These are phyloP conservation scores for Agrochola lychnidis DNA, from an alignment of 2,888 invertebrate genomes.

Conservation along the genomic window DNA sequence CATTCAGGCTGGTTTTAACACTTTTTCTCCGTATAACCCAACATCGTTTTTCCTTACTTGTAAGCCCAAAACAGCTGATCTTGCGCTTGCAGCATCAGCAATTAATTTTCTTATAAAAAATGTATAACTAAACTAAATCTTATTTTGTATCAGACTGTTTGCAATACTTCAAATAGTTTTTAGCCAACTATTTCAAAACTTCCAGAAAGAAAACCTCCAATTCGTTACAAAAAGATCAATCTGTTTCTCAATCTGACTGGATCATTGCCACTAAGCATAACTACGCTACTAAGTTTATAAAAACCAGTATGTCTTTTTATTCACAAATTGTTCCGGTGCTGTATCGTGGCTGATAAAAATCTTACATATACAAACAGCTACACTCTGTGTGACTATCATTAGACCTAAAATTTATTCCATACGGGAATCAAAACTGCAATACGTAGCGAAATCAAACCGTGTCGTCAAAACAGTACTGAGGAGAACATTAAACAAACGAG, in stretches of 20 bases:
- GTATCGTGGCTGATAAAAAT: not conserved
- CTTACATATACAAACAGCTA: not conserved
- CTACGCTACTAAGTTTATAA: not conserved
- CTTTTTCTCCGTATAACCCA: not conserved
- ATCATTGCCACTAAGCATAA: constrained; percentile 33
- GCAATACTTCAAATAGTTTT: constrained; percentile 35
- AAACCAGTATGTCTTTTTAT: not conserved
- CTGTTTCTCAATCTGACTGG: constrained; percentile 44
- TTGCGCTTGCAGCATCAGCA: constrained; percentile 3
- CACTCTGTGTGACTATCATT: not conserved
- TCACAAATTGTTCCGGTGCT: not conserved
- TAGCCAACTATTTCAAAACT: constrained; percentile 51
- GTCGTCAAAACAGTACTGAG: not conserved
- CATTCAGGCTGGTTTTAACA: not conserved
- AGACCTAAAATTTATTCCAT: not conserved
- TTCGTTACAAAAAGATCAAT: constrained; percentile 47
- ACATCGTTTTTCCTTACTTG: not conserved
- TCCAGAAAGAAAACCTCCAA: constrained; percentile 35
- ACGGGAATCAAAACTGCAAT: not conserved
- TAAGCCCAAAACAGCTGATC: not conserved
- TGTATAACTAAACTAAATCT: not conserved
- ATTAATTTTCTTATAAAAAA: not conserved
- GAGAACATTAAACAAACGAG: not conserved
- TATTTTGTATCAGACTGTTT: constrained; percentile 22
- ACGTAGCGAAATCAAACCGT: not conserved